These are phyloP conservation scores for Tapirus indicus DNA, from an alignment of 2,797 vertebrate species.

Conservation along the genomic window DNA sequence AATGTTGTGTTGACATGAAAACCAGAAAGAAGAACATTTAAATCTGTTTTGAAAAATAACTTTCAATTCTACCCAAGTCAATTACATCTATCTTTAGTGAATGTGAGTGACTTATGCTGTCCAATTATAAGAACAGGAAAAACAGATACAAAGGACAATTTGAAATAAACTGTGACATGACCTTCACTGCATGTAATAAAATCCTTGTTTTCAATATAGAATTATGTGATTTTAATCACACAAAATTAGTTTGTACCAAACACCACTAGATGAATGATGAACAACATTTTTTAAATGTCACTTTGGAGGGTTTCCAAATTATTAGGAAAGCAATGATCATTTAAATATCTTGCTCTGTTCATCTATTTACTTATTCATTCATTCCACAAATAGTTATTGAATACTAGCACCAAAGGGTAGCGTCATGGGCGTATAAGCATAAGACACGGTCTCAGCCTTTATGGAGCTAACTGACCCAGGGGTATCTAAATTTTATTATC, in stretches of 20 bases:
- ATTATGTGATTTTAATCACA: neutral
- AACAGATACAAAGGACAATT: neutral
- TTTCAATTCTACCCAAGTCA: conserved; percentile 4
- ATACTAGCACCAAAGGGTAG: neutral
- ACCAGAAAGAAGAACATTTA: neutral
- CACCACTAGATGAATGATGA: neutral
- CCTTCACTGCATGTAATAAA: neutral
- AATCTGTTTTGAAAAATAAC: neutral
- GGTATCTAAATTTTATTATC: neutral
- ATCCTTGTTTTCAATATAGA: neutral
- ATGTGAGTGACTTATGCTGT: neutral
- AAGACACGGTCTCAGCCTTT: neutral
- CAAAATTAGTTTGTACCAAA: conserved; percentile 2
- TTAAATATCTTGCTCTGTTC: neutral
- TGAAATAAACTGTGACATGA: neutral
- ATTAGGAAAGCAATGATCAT: neutral
- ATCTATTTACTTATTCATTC: neutral
- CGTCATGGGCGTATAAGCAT: too few species aligned
- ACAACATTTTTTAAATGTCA: neutral
- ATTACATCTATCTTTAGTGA: neutral
- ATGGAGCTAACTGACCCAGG: neutral
- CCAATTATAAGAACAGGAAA: neutral
- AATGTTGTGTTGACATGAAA: neutral
- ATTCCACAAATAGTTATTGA: neutral
- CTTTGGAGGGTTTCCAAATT: neutral